Evolutionary conservation across 2,888 invertebrate species (phyloP), one percentile per base, ranked within the genome.

Genomic region (Archips crataeganus): DNA sequence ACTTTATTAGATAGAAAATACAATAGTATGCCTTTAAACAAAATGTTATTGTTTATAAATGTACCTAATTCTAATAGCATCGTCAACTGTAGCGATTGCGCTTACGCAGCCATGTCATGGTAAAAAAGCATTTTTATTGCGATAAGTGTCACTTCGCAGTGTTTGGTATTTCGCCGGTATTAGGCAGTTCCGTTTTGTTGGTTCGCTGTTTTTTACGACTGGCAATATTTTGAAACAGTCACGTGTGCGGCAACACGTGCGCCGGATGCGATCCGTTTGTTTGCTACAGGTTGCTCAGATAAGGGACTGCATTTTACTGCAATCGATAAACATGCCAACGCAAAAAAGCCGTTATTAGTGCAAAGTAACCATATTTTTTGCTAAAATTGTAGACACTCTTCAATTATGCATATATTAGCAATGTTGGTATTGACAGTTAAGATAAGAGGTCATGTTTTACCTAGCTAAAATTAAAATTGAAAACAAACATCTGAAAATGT

Each of bases 161-260:
- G 75, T 75, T 71, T 71, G 42, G 59, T 59, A 59, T 62, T 75
- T 75, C 61, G 23, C 59, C 13, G 42, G 64, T 51, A 59, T 65
- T 74, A 75, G n/a, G n/a, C n/a, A n/a, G 75, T 76, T 76, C 74
- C 77, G 74, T 77, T 77, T 79, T 75, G 76, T 75, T 72, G 70
- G 74, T 63, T 59, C 71, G 69, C 75, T 75, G 67, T 63, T 77
- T 82, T 85, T 85, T 81, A 84, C 82, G 80, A 80, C 75, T 79
- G 76, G 77, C 77, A 76, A 79, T 86, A 84, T 87, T 87, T 86
- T 84, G 86, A 85, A 86, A 82, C 79, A 78, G 69, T 65, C 74
- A 64, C 74, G 60, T 70, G 69, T 70, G 60, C 47, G 70, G 68
- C 67, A 75, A 80, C 85, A 84, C 85, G 84, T 84, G 83, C 11